Base-by-base conservation (phyloP, 1,140 invertebrate genomes). In the Daktulosphaira vitifoliae region DNA sequence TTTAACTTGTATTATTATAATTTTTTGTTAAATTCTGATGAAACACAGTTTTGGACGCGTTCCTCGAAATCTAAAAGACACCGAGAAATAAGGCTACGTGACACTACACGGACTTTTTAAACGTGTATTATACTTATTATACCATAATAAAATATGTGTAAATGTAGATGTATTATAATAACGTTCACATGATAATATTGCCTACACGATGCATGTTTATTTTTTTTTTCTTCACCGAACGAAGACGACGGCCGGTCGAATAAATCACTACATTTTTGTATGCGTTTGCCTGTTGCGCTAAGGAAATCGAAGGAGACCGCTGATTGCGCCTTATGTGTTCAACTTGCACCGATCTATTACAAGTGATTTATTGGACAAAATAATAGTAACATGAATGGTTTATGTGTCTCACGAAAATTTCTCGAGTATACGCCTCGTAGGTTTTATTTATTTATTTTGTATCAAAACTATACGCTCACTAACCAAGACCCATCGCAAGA, bases 381-480 rank as follows among this genome's bases (percentile, higher is more conserved):
- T 62, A 62, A 62, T 62, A 62, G 56, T 62, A 62, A 62, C 56
- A 46, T 23, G 56, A 59, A 59, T 42, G 53, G 42, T 62, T 46
- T 48, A 62, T n/a, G 25, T 48, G 29, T 59, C 54, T 42, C 54
- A 44, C 37, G 39, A 59, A 59, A 42, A 42, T 59, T 59, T 22
- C 16, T 44, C 22, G 29, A 33, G 29, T 59, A 59, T 38, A 59
- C 54, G 54, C 54, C 54, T 59, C 39, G 23, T 44, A 44, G 54
- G 39, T 56, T 44, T 11, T 33, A 6, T 33, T 33, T 33, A 33
- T 33, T 33, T 33, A 33, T 33, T 6, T 33, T 33, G 29, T 33
- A 6, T 52, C 18, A 25, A 20, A 42, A 8, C n/a, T 56, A 42
- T 53, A n/a, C 37, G 38, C 22, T 16, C 39, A 39, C 37, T n/a